A percentile compares a stretch with the other conserved stretches of the same genome.
These are phyloP conservation scores for Cephus cinctus DNA, from an alignment of 1,140 invertebrate genomes.

Conservation along the genomic window DNA sequence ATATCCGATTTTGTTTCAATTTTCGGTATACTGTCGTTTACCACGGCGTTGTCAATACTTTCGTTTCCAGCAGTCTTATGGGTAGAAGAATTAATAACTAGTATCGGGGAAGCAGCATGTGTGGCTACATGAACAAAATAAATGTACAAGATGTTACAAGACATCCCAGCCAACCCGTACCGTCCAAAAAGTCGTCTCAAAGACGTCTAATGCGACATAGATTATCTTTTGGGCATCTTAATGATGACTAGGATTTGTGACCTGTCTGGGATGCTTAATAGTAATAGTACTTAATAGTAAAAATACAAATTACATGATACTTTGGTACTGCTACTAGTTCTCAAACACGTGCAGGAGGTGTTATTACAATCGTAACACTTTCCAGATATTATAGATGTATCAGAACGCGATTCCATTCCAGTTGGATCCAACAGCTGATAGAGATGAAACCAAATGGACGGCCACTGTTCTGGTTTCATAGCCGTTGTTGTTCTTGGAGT, in stretches of 20 bases:
- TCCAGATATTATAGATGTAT: not conserved
- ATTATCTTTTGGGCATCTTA: no score
- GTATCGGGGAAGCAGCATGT: not conserved
- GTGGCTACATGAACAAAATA: not conserved
- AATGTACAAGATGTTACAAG: no score
- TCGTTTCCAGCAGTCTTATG: not conserved
- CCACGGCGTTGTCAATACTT: not conserved
- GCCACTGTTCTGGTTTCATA: conserved; percentile 21
- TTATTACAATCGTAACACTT: conserved; percentile 17
- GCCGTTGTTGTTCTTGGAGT: conserved; percentile 3
- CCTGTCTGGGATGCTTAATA: no score
- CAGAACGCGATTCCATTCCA: not conserved
- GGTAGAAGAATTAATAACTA: not conserved
- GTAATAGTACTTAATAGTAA: no score
- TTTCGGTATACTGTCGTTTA: not conserved
- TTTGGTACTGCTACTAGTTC: no score
- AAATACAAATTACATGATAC: no score
- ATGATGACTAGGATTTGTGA: no score
- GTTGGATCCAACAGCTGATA: conserved; percentile 13
- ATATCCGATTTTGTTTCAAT: conserved; percentile 13
- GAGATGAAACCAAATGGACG: conserved; percentile 15
- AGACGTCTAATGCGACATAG: no score
- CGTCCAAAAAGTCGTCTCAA: no score
- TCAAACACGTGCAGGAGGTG: conserved; percentile 17
- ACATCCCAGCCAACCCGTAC: no score